These are phyloP conservation scores for Sterrhoptilus dennistouni DNA, from an alignment of 2,113 vertebrate genomes.

Conservation along the genomic window DNA sequence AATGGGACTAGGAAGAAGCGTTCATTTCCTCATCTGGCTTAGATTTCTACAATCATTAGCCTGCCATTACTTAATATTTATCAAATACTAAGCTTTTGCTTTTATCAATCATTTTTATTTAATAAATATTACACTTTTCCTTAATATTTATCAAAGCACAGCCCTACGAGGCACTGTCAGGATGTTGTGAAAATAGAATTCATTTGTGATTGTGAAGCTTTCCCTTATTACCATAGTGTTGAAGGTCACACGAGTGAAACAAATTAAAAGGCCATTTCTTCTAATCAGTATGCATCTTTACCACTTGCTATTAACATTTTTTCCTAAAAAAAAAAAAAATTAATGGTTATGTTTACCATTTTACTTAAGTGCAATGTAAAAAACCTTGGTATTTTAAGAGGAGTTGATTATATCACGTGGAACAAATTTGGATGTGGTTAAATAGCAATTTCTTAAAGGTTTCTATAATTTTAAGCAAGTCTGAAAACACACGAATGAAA, in stretches of 20 bases:
- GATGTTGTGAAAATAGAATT: neutral
- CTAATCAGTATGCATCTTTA: slow-evolving; percentile 1
- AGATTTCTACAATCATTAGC: neutral
- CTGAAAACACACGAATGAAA: neutral
- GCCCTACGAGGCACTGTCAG: neutral
- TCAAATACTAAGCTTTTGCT: neutral
- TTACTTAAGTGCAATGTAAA: neutral
- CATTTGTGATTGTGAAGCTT: neutral
- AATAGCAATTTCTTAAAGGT: neutral
- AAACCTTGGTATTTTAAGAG: neutral
- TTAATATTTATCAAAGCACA: slow-evolving; percentile 3
- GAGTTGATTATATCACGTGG: neutral
- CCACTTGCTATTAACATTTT: neutral
- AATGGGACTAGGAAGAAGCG: neutral
- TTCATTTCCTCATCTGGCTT: neutral
- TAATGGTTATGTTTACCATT: neutral
- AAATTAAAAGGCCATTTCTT: slow-evolving; percentile 39
- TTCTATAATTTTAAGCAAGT: neutral
- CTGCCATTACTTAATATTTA: neutral
- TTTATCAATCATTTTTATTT: neutral
- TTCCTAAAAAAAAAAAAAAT: neutral
- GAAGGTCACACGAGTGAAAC: slow-evolving; percentile 5
- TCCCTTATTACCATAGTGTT: neutral
- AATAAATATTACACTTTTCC: neutral
- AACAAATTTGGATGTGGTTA: neutral